These are phyloP conservation scores for Meriones psammophilus DNA, from an alignment of 2,797 vertebrate species.

Conservation along the genomic window DNA sequence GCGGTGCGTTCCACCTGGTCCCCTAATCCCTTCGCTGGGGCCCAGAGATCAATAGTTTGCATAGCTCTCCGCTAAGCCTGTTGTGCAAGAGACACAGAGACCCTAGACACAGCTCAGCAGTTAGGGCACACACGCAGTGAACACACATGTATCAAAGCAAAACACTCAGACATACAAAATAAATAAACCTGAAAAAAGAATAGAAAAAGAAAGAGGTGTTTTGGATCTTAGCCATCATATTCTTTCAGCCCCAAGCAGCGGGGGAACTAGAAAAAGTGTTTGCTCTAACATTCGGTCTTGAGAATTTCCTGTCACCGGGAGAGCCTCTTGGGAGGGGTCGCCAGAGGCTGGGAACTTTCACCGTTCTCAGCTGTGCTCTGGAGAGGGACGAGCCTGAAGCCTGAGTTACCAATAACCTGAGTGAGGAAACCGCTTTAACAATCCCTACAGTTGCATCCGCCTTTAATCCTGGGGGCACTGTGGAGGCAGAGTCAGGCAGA, in stretches of 20 bases:
- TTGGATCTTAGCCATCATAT: background rate
- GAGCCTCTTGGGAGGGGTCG: background rate
- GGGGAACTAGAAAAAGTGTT: background rate
- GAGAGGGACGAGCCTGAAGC: background rate
- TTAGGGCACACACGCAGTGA: background rate
- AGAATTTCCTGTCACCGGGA: background rate
- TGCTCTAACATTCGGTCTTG: background rate
- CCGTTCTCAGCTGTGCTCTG: background rate
- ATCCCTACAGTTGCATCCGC: background rate
- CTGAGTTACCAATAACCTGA: background rate
- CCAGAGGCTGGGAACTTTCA: background rate
- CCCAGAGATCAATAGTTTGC: background rate
- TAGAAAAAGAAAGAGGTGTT: background rate
- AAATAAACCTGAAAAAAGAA: background rate
- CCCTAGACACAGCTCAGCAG: background rate
- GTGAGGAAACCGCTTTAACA: background rate
- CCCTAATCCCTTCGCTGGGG: too few relatives aligned
- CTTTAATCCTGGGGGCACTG: background rate
- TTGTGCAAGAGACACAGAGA: background rate
- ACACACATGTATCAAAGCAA: too few relatives aligned
- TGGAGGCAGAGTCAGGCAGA: background rate
- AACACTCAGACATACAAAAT: background rate
- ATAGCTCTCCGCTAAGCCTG: background rate
- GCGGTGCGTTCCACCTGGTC: background rate
- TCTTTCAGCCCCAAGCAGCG: background rate